phyloP scores from a whole-genome alignment of 2,113 vertebrate species.

The Corythornis cristatus region DNA sequence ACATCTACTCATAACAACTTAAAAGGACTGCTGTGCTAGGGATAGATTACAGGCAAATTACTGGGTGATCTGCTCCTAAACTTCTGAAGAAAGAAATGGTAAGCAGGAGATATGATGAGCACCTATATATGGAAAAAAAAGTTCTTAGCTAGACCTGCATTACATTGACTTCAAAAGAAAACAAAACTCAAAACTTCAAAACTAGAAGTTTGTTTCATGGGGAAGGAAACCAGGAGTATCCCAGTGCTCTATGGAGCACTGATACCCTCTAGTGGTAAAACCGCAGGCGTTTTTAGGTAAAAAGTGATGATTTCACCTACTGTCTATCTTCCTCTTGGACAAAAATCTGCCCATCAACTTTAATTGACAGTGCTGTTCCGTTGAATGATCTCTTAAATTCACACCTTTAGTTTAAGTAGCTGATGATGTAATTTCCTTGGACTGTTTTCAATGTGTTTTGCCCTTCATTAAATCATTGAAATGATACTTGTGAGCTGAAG shows the following conservation, averaged over 20 bases:
- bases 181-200: background rate
- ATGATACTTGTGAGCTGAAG: background rate
- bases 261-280: conserved; percentile 55
- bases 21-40: background rate
- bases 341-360: background rate
- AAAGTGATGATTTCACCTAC: background rate
- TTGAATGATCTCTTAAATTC: background rate
- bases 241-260: background rate
- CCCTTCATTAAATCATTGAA: background rate
- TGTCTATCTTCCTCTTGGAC: background rate
- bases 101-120: background rate
- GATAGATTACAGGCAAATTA: background rate
- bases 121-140: background rate
- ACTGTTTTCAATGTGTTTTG: background rate
- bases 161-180: background rate
- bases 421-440: background rate
- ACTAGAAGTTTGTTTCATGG: background rate
- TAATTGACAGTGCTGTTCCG: background rate
- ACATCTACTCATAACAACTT: background rate
- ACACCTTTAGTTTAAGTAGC: background rate
- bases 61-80: background rate
- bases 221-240: background rate
- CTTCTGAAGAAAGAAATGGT: background rate
- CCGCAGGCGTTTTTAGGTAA: background rate
- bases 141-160: background rate